A percentile compares a stretch with the other conserved stretches of the same genome.
These are phyloP conservation scores for Bombyx mandarina DNA, from an alignment of 1,140 invertebrate species.

Conservation along the genomic window DNA sequence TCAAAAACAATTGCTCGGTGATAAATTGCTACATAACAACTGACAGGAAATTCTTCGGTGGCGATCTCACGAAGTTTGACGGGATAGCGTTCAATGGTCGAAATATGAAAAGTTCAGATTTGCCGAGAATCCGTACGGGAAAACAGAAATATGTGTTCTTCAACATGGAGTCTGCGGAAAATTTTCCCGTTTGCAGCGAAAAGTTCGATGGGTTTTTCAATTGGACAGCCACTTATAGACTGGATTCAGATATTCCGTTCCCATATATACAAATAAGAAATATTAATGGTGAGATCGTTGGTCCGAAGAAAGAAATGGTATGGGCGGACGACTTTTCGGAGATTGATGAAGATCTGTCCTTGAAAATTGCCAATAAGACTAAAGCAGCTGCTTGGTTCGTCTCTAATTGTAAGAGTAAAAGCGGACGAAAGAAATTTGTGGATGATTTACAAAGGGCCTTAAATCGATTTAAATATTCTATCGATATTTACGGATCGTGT, in stretches of 20 bases:
- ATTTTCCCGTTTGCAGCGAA: slow-evolving; percentile 42
- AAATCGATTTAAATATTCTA: slow-evolving; percentile 29
- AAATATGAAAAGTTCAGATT: slow-evolving; percentile 22
- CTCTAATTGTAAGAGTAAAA: slow-evolving; percentile 74
- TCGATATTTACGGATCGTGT: slow-evolving; percentile 82
- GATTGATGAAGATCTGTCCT: slow-evolving; percentile 21
- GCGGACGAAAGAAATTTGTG: slow-evolving; percentile 73
- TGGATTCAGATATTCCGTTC: slow-evolving; percentile 68
- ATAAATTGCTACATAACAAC: slow-evolving; percentile 49
- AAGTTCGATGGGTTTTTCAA: slow-evolving; percentile 70
- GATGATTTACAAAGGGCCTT: slow-evolving; percentile 72
- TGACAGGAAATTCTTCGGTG: slow-evolving; percentile 36
- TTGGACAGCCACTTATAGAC: slow-evolving; percentile 74
- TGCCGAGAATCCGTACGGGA: slow-evolving; percentile 43
- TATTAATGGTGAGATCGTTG: slow-evolving; percentile 36
- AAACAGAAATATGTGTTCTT: slow-evolving; percentile 69
- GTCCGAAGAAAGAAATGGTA: slow-evolving; percentile 41
- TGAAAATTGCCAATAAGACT: slow-evolving; percentile 40
- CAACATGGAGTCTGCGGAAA: slow-evolving; percentile 66
- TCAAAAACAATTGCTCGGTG: slow-evolving; percentile 42
- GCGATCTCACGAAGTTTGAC: slow-evolving; percentile 51
- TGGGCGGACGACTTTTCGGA: slow-evolving; percentile 30
- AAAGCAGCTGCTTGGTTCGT: slow-evolving; percentile 77
- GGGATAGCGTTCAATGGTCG: slow-evolving; percentile 62
- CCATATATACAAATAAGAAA: slow-evolving; percentile 65